Conservation (phyloP, 2,888 invertebrate genomes). For the Dinocampus coccinellae region DNA sequence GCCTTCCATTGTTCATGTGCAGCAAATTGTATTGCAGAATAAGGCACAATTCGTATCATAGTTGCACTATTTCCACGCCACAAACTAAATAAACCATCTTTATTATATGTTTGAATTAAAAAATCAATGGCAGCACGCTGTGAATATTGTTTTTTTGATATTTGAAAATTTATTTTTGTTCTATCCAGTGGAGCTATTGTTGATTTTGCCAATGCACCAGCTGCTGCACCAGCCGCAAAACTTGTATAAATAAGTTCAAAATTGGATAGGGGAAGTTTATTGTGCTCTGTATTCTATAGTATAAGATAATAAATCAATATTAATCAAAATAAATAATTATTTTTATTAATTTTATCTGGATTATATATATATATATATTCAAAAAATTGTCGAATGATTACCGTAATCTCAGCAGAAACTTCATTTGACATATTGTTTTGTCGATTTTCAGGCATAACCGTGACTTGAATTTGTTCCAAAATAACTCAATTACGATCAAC, state of each 20-base stretch:
- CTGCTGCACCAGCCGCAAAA: conserved; percentile 90
- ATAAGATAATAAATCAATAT: conserved; percentile 2
- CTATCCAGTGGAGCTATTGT: conserved; percentile 97
- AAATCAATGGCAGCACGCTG: conserved; percentile 80
- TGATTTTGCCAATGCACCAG: conserved; percentile 96
- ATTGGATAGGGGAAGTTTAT: conserved; percentile 64
- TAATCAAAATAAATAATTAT: neutral
- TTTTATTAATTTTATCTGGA: too few species aligned
- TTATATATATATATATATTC: neutral
- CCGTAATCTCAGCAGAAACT: neutral
- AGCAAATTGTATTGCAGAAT: conserved; percentile 97
- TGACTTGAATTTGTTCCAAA: conserved; percentile 48
- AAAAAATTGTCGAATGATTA: neutral
- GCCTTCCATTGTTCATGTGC: conserved; percentile 98
- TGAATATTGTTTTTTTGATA: conserved; percentile 81
- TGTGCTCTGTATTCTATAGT: conserved; percentile 1
- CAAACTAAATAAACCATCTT: conserved; percentile 85
- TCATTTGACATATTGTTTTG: neutral
- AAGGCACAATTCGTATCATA: conserved; percentile 96
- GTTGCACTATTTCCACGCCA: conserved; percentile 99
- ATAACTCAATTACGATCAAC: conserved; percentile 50
- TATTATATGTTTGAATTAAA: conserved; percentile 76
- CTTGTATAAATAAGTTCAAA: conserved; percentile 82
- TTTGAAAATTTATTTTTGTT: conserved; percentile 98
- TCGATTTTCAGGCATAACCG: conserved; percentile 45